A percentile compares a stretch with the other conserved stretches of the same genome.
Conservation (phyloP, 2,888 invertebrate species). For the Patella pellucida region DNA sequence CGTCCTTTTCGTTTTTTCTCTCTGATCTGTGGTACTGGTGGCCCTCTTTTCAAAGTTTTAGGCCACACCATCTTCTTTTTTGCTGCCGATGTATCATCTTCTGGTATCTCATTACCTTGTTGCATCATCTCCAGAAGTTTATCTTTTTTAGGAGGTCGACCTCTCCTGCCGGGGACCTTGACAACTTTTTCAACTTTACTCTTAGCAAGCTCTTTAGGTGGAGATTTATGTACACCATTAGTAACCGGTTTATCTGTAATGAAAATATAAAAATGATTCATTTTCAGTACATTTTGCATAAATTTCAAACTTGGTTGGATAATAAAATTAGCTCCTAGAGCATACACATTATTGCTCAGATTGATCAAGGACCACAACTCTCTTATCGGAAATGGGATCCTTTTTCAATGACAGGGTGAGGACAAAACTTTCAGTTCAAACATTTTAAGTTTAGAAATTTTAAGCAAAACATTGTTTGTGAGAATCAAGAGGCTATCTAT, state of each 20-base stretch:
- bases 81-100: not conserved
- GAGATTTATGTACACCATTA: not conserved
- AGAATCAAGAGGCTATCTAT: no score
- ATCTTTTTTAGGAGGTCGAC: slow-evolving; percentile 33
- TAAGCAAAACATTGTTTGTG: no score
- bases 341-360: no score
- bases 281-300: no score
- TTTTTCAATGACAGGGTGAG: no score
- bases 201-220: not conserved
- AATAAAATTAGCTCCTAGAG: no score
- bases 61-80: slow-evolving; percentile 18
- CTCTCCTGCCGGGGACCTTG: slow-evolving; percentile 21
- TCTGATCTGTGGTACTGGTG: slow-evolving; percentile 27
- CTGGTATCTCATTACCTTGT: not conserved
- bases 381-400: no score
- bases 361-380: no score
- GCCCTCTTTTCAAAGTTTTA: slow-evolving; percentile 33
- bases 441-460: no score
- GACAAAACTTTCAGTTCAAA: no score
- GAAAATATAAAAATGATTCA: not conserved
- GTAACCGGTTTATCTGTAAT: not conserved
- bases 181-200: not conserved
- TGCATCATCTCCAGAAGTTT: not conserved
- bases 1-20: slow-evolving; percentile 24
- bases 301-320: no score